Evolutionary conservation across 2,888 invertebrate species (phyloP).

Genomic region (Sipunculus nudus): DNA sequence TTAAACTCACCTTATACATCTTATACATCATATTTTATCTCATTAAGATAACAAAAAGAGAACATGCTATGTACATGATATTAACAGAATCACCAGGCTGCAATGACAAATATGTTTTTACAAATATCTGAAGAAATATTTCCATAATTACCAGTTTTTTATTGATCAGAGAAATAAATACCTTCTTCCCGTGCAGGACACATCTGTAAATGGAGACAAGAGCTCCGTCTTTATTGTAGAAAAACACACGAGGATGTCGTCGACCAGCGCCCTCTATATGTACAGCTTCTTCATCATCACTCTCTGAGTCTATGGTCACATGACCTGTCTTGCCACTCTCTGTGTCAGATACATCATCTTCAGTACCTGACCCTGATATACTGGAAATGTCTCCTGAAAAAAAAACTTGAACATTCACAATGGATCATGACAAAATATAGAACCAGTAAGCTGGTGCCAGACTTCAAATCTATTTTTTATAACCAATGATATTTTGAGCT

Average conservation of each 20-base stretch:
- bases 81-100: too few species aligned
- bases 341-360: conserved; percentile 9
- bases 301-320: conserved; percentile 46
- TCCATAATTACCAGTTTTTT: neutral
- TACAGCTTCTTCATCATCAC: conserved; percentile 53
- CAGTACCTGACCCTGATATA: conserved; percentile 73
- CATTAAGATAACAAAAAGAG: too few species aligned
- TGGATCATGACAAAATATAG: too few species aligned
- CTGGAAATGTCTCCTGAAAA: conserved; percentile 73
- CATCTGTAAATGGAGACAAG: conserved; percentile 81
- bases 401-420: too few species aligned
- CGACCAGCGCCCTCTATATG: conserved; percentile 26
- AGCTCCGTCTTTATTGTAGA: conserved; percentile 75
- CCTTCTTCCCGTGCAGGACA: conserved; percentile 76
- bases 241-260: conserved; percentile 76
- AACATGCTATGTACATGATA: too few species aligned
- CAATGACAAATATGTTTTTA: neutral
- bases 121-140: neutral
- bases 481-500: too few species aligned
- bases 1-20: too few species aligned
- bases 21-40: too few species aligned
- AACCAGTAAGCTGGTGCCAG: too few species aligned
- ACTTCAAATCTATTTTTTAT: too few species aligned
- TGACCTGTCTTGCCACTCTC: conserved; percentile 19
- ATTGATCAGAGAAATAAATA: conserved; percentile 26